Evolutionary conservation across 2,888 invertebrate species (phyloP), one percentile per base, ranked within the genome.

Genomic region (Patella ulyssiponensis): DNA sequence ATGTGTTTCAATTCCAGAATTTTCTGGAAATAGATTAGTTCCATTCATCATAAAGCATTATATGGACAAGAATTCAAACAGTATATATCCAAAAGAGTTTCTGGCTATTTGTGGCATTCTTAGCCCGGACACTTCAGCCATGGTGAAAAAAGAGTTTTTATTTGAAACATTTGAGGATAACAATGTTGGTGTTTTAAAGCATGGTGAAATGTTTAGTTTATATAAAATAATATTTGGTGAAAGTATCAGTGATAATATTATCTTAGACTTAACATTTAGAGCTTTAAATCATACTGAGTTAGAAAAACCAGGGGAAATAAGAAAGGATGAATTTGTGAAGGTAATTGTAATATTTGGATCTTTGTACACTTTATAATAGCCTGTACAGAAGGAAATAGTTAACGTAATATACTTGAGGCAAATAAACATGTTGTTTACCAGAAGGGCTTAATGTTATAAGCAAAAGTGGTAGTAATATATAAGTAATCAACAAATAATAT

Each of bases 131-230:
- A 84, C 86, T 23, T 76, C 79, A 5, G 80, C 85, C 11, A 74
- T 75, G 44, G 84, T 81, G 56, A 88, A 88, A 76, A 88, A 88
- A 77, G 83, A 85, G 71, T 85, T 83, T 74, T 72, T 88, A 70
- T 88, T 88, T 81, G 85, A 87, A 64, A 69, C 86, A 76, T 84
- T 86, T 75, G 86, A 88, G 73, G 84, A 83, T 7, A 82, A 86
- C 76, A 83, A 83, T 44, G 82, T 83, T 70, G 84, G 82, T 33
- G 58, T 82, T 2, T 79, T 88, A 44, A 86, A 84, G 9, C 86
- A 88, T 78, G 85, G 87, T 74, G 87, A 85, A 54, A 81, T 87
- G 73, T 88, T 84, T 76, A 79, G 86, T 23, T 79, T 87, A 27
- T 88, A 86, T 81, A 86, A 86, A 73, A 78, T 85, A 0, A 73